Evolutionary conservation across 2,888 invertebrate genomes (phyloP).

Genomic region (Sepioteuthis lessoniana): DNA sequence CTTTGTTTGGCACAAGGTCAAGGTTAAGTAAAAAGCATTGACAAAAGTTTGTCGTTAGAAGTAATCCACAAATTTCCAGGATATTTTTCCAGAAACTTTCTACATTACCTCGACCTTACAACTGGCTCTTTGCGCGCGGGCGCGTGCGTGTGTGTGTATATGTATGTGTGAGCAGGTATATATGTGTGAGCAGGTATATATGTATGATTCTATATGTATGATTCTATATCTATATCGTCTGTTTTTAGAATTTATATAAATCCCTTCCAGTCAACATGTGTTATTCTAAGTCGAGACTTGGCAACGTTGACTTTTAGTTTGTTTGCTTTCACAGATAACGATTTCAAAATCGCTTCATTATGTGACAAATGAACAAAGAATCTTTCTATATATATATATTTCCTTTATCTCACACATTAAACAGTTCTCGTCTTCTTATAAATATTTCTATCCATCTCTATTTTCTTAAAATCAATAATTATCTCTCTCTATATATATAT

Average conservation of each 20-base stretch:
- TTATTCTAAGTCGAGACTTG: background rate
- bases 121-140: background rate
- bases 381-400: background rate
- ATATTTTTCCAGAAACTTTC: background rate
- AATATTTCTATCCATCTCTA: background rate
- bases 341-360: background rate
- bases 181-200: background rate
- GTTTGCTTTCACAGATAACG: background rate
- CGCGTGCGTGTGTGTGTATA: background rate
- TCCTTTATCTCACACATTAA: background rate
- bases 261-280: background rate
- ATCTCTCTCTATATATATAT: too few relatives aligned
- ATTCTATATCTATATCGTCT: background rate
- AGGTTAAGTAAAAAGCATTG: too few relatives aligned
- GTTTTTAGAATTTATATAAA: background rate
- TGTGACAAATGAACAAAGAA: background rate
- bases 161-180: background rate
- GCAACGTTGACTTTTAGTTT: background rate
- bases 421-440: background rate
- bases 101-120: background rate
- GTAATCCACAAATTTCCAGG: background rate
- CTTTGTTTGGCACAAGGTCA: too few relatives aligned
- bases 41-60: too few relatives aligned
- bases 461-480: background rate
- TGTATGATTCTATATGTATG: background rate